Conservation (phyloP, 2,113 vertebrate genomes). For the Eretmochelys imbricata region DNA sequence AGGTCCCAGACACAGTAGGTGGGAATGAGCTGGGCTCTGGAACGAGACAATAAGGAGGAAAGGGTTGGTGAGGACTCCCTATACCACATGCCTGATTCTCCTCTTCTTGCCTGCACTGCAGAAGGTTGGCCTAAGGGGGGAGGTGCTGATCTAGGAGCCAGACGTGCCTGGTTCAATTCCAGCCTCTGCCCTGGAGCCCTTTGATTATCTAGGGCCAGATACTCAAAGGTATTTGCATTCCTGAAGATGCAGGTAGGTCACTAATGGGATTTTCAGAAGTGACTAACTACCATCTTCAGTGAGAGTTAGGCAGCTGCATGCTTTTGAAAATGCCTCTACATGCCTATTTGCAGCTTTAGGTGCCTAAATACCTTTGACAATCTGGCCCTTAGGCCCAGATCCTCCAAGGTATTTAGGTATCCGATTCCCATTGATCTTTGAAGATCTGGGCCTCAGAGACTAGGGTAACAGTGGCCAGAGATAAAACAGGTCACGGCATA, state of each 20-base stretch:
- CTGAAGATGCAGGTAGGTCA: background rate
- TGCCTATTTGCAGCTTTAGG: background rate
- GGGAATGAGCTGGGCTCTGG: background rate
- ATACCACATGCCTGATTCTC: no score
- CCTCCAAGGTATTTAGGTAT: background rate
- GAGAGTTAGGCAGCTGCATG: background rate
- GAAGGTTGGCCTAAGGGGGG: no score
- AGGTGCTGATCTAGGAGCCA: no score
- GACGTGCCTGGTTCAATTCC: background rate
- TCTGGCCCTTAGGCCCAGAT: background rate
- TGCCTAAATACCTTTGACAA: background rate
- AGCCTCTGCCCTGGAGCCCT: background rate
- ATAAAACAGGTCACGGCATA: no score
- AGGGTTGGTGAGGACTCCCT: background rate
- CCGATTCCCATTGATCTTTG: background rate
- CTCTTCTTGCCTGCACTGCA: no score
- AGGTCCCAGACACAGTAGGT: no score
- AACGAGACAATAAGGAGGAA: background rate
- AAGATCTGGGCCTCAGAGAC: background rate
- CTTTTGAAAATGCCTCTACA: background rate
- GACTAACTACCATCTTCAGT: no score
- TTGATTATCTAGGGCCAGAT: background rate
- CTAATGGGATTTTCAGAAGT: background rate
- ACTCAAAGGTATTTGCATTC: background rate
- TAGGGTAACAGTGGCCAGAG: background rate